Conservation (phyloP, 1,140 invertebrate species). For the Lasioglossum albipes region DNA sequence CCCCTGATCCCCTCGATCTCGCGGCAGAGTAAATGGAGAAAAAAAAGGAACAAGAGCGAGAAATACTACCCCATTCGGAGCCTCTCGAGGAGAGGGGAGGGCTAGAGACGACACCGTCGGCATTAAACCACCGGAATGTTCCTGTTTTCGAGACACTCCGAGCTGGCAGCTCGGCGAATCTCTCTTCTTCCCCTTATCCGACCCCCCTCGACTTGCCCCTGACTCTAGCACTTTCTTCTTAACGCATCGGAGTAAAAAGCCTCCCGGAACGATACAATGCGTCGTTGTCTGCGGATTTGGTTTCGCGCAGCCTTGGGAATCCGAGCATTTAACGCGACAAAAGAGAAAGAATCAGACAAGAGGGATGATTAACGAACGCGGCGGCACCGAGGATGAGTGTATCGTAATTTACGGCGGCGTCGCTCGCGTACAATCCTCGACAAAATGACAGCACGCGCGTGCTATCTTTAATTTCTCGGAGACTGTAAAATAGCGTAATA, state of each 20-base stretch:
- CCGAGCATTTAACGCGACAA: conserved; percentile 14
- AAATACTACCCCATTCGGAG: not conserved
- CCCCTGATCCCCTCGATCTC: not conserved
- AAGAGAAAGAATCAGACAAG: conserved; percentile 6
- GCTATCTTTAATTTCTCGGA: too few species aligned
- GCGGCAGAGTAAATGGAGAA: conserved; percentile 30
- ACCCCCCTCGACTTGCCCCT: not conserved
- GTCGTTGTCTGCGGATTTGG: conserved; percentile 28
- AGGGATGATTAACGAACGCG: conserved; percentile 20
- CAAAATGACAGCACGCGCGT: too few species aligned
- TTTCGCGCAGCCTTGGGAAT: not conserved
- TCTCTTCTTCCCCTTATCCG: conserved; percentile 2
- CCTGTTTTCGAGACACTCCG: conserved; percentile 57
- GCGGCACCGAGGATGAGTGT: not conserved
- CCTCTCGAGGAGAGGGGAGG: conserved; percentile 1
- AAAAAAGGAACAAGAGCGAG: conserved; percentile 13
- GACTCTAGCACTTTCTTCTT: conserved; percentile 11
- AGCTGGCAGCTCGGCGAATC: not conserved
- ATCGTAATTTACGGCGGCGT: conserved; percentile 12
- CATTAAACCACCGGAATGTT: conserved; percentile 61
- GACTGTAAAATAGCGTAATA: too few species aligned
- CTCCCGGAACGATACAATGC: conserved; percentile 21
- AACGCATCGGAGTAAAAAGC: conserved; percentile 29
- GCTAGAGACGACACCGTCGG: conserved; percentile 38
- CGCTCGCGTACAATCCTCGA: too few species aligned